phyloP scores from a whole-genome alignment of 2,113 vertebrate species.

The Taurulus bubalis region DNA sequence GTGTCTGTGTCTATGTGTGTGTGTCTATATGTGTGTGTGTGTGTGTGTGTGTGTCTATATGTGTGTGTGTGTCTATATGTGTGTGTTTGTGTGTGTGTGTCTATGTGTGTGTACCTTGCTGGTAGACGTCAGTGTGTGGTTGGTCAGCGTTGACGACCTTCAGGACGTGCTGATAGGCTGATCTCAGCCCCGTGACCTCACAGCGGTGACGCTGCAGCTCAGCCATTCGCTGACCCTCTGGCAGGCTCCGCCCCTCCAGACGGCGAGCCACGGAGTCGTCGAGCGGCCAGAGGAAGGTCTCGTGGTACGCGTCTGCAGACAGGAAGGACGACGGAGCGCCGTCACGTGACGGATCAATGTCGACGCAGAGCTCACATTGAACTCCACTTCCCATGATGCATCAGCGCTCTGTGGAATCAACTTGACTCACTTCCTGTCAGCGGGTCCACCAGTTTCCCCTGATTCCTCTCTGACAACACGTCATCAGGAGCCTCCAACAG shows the following conservation, averaged over 20 bases:
- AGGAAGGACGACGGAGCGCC: slow-evolving; percentile 26
- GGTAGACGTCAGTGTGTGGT: slow-evolving; percentile 87
- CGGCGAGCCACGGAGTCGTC: slow-evolving; percentile 74
- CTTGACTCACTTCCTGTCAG: slow-evolving; percentile 86
- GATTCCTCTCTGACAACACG: slow-evolving; percentile 87
- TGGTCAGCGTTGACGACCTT: slow-evolving; percentile 89
- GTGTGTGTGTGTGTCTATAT: no score
- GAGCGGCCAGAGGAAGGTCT: slow-evolving; percentile 86
- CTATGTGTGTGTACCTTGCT: slow-evolving; percentile 82
- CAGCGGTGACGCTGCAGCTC: slow-evolving; percentile 83
- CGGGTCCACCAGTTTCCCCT: slow-evolving; percentile 88
- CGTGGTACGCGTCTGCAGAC: slow-evolving; percentile 89
- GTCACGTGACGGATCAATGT: no score
- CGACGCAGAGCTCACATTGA: not conserved
- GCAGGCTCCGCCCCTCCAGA: slow-evolving; percentile 71
- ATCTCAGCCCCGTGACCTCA: slow-evolving; percentile 81
- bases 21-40: no score
- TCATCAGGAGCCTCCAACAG: slow-evolving; percentile 88
- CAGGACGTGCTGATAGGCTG: slow-evolving; percentile 81
- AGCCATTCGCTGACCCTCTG: slow-evolving; percentile 76
- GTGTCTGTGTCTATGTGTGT: no score
- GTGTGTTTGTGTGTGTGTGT: no score
- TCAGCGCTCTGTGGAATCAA: not conserved
- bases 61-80: no score
- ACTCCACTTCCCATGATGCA: slow-evolving; percentile 5